Conservation (phyloP, 2,113 vertebrate species). For the Sialia sialis region DNA sequence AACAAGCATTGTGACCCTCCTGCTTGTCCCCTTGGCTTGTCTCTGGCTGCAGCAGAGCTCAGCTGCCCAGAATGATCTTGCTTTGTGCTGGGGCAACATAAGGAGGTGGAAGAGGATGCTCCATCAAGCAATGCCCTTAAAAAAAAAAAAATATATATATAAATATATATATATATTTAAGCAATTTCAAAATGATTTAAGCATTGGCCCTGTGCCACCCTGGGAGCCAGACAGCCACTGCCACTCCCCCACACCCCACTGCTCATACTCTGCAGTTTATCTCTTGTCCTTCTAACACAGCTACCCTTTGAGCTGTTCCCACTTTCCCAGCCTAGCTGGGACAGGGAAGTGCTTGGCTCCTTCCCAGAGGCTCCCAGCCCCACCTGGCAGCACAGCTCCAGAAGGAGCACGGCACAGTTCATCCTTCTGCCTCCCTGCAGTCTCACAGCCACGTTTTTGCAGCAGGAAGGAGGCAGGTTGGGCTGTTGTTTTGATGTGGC, state of each 20-base stretch:
- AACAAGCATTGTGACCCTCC: fast-evolving
- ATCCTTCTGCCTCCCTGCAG: fast-evolving
- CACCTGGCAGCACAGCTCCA: background rate
- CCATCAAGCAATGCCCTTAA: background rate
- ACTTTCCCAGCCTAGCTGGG: background rate
- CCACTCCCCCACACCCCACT: background rate
- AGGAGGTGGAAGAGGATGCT: background rate
- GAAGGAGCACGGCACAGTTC: fast-evolving
- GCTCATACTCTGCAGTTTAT: background rate
- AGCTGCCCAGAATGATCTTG: fast-evolving
- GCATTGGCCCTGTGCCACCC: background rate
- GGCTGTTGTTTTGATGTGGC: background rate
- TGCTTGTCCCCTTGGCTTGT: fast-evolving
- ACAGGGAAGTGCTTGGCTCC: fast-evolving
- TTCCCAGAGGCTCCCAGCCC: background rate
- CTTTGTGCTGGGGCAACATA: fast-evolving
- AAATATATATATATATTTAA: no score
- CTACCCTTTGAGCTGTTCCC: fast-evolving
- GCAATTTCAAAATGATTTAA: background rate
- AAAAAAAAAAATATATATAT: background rate
- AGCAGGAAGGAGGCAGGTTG: background rate
- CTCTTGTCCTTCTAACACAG: background rate
- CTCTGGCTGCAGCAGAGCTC: background rate
- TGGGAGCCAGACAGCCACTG: background rate
- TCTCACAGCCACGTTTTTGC: background rate